Evolutionary conservation across 2,797 vertebrate species (phyloP).

Genomic region (Chloroceryle amazona): DNA sequence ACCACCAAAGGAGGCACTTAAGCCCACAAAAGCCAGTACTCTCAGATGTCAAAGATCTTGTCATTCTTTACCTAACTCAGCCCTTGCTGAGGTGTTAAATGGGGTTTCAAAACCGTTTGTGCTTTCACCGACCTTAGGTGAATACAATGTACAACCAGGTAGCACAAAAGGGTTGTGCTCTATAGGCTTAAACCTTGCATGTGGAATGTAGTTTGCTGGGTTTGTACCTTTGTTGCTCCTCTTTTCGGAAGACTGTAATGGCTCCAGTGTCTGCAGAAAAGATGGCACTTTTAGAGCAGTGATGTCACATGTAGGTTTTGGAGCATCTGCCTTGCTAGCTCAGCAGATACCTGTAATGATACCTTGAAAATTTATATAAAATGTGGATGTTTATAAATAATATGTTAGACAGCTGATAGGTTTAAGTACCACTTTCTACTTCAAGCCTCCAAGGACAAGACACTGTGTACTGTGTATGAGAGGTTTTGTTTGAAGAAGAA

Average conservation of each 20-base stretch:
- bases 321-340: slow-evolving; percentile 1
- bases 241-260: background rate
- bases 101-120: background rate
- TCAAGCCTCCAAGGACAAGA: background rate
- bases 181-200: background rate
- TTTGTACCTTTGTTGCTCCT: background rate
- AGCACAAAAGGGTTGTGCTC: background rate
- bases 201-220: background rate
- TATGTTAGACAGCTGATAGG: rapidly evolving
- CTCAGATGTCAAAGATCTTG: slow-evolving; percentile 23
- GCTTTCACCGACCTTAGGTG: slow-evolving; percentile 3
- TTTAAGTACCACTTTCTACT: background rate
- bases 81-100: slow-evolving; percentile 30
- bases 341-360: background rate
- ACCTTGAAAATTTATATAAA: background rate
- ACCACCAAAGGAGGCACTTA: slow-evolving; percentile 38
- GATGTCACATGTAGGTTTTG: background rate
- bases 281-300: background rate
- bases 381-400: background rate
- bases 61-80: slow-evolving; percentile 17
- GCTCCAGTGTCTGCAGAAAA: background rate
- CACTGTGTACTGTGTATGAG: background rate
- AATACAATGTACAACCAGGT: background rate
- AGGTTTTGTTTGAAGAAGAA: background rate
- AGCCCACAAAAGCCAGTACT: background rate